Percentiles rank a stretch among this genome's conserved stretches.
Conservation (phyloP, 2,113 vertebrate genomes). For the Podiceps cristatus region DNA sequence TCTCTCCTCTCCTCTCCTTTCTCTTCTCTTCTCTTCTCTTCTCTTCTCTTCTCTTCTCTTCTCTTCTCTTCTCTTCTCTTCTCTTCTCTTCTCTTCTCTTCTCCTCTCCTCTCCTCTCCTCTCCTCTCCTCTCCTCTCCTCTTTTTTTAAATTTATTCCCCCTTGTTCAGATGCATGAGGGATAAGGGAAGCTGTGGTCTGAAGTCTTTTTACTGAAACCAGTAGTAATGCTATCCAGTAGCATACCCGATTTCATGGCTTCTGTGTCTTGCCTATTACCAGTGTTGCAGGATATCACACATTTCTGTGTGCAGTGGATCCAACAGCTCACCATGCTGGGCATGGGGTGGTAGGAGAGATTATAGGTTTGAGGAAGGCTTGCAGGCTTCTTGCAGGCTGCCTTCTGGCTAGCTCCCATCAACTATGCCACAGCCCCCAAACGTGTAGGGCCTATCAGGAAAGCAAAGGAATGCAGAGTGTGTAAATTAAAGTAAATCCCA, state of each 20-base stretch:
- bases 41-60: too few species aligned
- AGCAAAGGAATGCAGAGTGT: not conserved
- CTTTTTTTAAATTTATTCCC: not conserved
- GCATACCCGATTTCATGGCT: not conserved
- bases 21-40: too few species aligned
- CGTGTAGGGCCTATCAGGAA: not conserved
- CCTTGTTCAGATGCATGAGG: accelerated
- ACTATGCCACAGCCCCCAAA: not conserved
- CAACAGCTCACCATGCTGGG: not conserved
- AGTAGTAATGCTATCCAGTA: not conserved
- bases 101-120: too few species aligned
- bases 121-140: too few species aligned
- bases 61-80: too few species aligned
- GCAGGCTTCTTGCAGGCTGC: not conserved
- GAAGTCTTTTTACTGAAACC: not conserved
- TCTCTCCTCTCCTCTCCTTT: too few species aligned
- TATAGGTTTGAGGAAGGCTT: not conserved
- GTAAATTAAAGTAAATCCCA: not conserved
- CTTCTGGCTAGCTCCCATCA: not conserved
- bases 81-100: too few species aligned
- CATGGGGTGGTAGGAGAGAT: not conserved
- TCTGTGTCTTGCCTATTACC: not conserved
- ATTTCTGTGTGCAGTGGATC: not conserved
- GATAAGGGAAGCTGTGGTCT: not conserved
- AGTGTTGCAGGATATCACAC: not conserved